Evolutionary conservation across 2,888 invertebrate genomes (phyloP).

Genomic region (Horisme vitalbata): DNA sequence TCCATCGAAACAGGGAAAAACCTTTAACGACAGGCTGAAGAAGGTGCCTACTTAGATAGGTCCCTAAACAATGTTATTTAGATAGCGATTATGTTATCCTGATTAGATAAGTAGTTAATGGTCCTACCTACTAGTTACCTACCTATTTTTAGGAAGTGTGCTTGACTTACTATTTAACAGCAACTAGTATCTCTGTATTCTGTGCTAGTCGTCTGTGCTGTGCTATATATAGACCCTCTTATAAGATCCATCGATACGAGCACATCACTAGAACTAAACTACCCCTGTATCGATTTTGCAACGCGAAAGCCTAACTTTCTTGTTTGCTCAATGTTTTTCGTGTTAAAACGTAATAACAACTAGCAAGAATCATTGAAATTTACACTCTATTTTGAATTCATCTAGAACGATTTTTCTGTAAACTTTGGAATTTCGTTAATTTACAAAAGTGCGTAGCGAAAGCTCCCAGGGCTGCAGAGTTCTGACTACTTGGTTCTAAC

Average conservation of each 20-base stretch:
- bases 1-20: too few relatives aligned
- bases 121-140: too few relatives aligned
- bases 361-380: not conserved
- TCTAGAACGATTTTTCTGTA: not conserved
- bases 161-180: too few relatives aligned
- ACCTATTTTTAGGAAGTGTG: too few relatives aligned
- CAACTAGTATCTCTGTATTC: too few relatives aligned
- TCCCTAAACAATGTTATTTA: too few relatives aligned
- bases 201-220: too few relatives aligned
- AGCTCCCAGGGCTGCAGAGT: slow-evolving; percentile 4
- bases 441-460: not conserved
- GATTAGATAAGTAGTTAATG: too few relatives aligned
- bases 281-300: slow-evolving; percentile 21
- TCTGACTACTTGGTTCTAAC: not conserved
- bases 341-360: slow-evolving; percentile 1
- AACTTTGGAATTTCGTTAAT: not conserved
- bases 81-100: too few relatives aligned
- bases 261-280: slow-evolving; percentile 8
- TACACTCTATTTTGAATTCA: not conserved
- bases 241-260: slow-evolving; percentile 3
- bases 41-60: too few relatives aligned
- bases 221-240: too few relatives aligned
- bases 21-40: too few relatives aligned
- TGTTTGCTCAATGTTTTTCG: slow-evolving; percentile 10
- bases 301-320: slow-evolving; percentile 20